Base-by-base conservation (phyloP, 2,888 invertebrate species). In the Reticulitermes lucifugus region DNA sequence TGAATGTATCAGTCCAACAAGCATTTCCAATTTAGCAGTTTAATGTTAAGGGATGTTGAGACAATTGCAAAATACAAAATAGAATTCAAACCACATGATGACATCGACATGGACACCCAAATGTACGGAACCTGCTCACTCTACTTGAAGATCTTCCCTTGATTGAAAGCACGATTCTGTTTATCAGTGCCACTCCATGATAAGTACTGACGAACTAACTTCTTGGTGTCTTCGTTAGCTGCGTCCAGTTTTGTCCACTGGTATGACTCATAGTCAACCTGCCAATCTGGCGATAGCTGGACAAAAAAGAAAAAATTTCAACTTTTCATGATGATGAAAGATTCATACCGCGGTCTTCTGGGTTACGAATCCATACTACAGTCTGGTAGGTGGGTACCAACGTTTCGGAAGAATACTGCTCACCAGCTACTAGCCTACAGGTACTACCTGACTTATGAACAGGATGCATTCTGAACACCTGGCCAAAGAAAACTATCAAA, bases 141-240 rank as follows among this genome's bases (percentile, higher is more conserved):
- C 82, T 94, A 99, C 93, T 99, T 99, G 94, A 99, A 99, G 92
- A 99, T 96, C 93, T 99, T 99, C 92, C 99, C 99, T 93, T 99
- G 98, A 93, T 98, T 98, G 94, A 99, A 98, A 90, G 95, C 94
- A 90, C 98, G 96, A 86, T 98, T 99, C 83, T 93, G 91, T 90
- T 96, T 96, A 91, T 99, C 98, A 35, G 93, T 91, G 87, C 98
- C 98, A 88, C 93, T 93, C 98, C 98, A 98, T 75, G 96, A 94
- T 91, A 99, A 96, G 92, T 98, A 99, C 89, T 98, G 95, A 87
- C 94, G 92, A 22, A 99, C 97, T 85, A 98, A 91, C 88, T 95
- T 93, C 93, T 98, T 98, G 84, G 98, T 98, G 89, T 96, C 95
- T 85, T 94, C 94, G 84, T 93, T 93, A 87, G 93, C 92, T 41